Conservation (phyloP, 2,113 vertebrate genomes). For the Corythaixoides concolor region DNA sequence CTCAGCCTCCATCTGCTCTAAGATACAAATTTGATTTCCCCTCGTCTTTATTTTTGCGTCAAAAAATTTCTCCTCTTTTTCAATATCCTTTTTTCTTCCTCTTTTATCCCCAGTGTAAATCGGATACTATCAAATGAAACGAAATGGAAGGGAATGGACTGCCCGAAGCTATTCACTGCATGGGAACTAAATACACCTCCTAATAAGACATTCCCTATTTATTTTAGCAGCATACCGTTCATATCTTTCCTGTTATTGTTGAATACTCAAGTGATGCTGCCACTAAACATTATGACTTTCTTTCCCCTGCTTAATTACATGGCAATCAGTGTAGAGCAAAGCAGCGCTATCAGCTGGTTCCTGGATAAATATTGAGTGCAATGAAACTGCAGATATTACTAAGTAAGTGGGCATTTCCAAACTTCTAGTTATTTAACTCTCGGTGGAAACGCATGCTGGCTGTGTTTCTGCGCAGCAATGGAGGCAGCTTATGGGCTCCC, state of each 20-base stretch:
- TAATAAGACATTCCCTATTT: slow-evolving; percentile 42
- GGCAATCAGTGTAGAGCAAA: slow-evolving; percentile 50
- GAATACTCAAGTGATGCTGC: slow-evolving; percentile 36
- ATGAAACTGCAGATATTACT: neutral
- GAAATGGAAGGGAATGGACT: slow-evolving; percentile 51
- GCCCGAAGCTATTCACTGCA: slow-evolving; percentile 34
- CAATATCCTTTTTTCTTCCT: slow-evolving; percentile 1
- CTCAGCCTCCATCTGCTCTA: slow-evolving; percentile 55
- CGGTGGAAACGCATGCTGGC: neutral
- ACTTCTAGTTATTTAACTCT: neutral
- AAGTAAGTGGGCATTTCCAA: slow-evolving; percentile 7
- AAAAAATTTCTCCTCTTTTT: neutral
- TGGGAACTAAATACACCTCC: slow-evolving; percentile 17
- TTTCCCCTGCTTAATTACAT: slow-evolving; percentile 53
- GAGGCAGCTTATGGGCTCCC: neutral
- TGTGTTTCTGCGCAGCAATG: neutral
- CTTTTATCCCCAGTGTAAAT: slow-evolving; percentile 36
- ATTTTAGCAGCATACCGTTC: slow-evolving; percentile 37
- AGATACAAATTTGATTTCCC: slow-evolving; percentile 46
- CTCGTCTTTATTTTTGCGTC: slow-evolving; percentile 47
- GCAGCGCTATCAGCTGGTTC: slow-evolving; percentile 15
- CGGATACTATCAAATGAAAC: slow-evolving; percentile 28
- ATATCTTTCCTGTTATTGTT: slow-evolving; percentile 22
- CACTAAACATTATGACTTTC: slow-evolving; percentile 44
- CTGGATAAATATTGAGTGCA: slow-evolving; percentile 35